Percentiles rank a stretch among this genome's conserved stretches.
Conservation (phyloP, 2,797 vertebrate genomes). For the Emys orbicularis region DNA sequence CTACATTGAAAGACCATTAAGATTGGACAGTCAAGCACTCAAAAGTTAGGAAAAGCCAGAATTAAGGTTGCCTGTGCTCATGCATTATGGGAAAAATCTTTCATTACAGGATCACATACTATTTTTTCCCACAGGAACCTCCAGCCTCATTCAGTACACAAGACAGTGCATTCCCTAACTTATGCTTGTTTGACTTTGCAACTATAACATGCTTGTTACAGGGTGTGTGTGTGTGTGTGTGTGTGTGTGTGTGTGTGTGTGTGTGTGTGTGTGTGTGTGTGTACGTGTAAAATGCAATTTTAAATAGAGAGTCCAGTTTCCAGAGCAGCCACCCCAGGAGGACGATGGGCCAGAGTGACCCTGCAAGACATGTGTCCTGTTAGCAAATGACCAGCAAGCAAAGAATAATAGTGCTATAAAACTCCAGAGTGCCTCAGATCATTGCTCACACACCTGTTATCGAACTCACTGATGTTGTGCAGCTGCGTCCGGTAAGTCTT, state of each 20-base stretch:
- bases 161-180: fast-evolving
- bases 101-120: not conserved
- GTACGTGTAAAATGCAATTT: not conserved
- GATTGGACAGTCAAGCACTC: not conserved
- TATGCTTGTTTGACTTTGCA: not conserved
- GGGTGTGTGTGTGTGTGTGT: fast-evolving
- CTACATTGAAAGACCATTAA: not conserved
- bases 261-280: not conserved
- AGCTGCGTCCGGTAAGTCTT: slow-evolving; percentile 81
- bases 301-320: fast-evolving
- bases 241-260: not conserved
- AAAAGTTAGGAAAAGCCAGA: not conserved
- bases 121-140: not conserved
- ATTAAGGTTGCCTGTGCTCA: not conserved
- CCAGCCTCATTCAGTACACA: fast-evolving
- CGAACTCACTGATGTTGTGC: slow-evolving; percentile 83
- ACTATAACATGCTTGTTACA: fast-evolving
- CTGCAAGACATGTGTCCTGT: not conserved
- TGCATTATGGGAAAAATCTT: not conserved
- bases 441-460: slow-evolving; percentile 83
- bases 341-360: fast-evolving
- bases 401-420: not conserved
- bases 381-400: not conserved
- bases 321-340: fast-evolving
- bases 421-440: fast-evolving